These are phyloP conservation scores for Acrobasis suavella DNA, from an alignment of 2,888 invertebrate species.

Conservation along the genomic window DNA sequence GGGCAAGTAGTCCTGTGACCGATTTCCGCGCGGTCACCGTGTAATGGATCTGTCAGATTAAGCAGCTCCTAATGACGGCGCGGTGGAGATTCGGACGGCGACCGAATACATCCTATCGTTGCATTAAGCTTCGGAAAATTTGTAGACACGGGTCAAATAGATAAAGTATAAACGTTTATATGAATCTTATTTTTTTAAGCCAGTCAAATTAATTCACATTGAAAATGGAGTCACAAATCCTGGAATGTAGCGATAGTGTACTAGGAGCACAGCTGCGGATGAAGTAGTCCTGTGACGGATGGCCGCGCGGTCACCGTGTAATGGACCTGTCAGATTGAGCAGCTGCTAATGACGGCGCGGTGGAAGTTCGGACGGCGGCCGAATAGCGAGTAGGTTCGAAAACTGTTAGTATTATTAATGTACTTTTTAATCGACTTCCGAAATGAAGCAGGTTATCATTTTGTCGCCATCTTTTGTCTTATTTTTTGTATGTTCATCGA, in stretches of 20 bases:
- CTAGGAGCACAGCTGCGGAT: slow-evolving; percentile 13
- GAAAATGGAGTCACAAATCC: slow-evolving; percentile 20
- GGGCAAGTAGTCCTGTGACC: slow-evolving; percentile 20
- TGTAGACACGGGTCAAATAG: no score
- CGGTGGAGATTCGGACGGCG: neutral
- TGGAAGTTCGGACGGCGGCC: neutral
- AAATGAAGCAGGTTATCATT: no score
- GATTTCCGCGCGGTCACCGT: slow-evolving; percentile 27
- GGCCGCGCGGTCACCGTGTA: slow-evolving; percentile 29
- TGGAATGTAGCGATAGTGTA: slow-evolving; percentile 18
- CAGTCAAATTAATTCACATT: no score
- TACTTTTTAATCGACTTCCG: no score
- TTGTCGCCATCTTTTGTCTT: no score
- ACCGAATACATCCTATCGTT: no score
- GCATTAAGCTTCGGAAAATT: no score
- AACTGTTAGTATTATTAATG: no score
- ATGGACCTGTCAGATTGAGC: slow-evolving; percentile 31
- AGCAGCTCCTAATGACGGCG: slow-evolving; percentile 21
- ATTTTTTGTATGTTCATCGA: no score
- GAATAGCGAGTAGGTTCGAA: no score
- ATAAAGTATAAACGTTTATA: no score
- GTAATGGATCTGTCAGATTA: slow-evolving; percentile 32
- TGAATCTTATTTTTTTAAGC: no score
- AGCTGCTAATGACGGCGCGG: slow-evolving; percentile 21
- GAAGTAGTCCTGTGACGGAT: slow-evolving; percentile 22